A percentile compares a stretch with the other conserved stretches of the same genome.
phyloP scores from a whole-genome alignment of 2,113 vertebrate species.

The Cettia cetti region DNA sequence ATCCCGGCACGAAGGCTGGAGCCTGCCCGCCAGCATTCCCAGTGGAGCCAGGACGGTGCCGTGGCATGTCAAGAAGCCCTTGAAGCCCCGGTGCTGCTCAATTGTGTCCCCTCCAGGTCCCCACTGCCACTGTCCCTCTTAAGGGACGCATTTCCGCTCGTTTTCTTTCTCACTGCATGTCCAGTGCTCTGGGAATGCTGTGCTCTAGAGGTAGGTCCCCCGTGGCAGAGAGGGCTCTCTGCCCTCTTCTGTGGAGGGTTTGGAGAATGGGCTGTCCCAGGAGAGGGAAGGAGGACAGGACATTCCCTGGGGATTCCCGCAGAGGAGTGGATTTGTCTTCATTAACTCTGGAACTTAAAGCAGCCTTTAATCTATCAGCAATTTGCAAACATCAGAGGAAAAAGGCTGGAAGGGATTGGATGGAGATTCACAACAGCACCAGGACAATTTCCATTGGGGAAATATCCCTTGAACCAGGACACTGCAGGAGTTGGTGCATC shows the following conservation, averaged over 20 bases:
- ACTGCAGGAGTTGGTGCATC: background rate
- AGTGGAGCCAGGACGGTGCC: rapidly evolving
- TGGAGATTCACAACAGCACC: background rate
- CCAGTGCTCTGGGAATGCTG: background rate
- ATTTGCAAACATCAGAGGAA: background rate
- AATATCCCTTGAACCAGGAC: background rate
- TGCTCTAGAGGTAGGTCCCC: background rate
- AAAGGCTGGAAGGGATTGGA: background rate
- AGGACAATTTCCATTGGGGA: rapidly evolving
- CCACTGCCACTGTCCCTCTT: background rate
- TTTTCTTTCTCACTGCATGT: background rate
- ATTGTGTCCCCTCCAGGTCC: background rate
- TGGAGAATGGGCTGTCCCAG: background rate
- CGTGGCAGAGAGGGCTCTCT: background rate
- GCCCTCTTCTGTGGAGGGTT: rapidly evolving
- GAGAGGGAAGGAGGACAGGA: background rate
- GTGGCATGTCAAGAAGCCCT: rapidly evolving
- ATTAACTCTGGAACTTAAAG: background rate
- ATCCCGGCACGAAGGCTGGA: background rate
- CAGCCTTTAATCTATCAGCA: background rate
- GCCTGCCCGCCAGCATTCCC: background rate
- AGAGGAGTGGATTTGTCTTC: background rate
- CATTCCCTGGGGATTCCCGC: background rate
- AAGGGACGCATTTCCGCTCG: background rate
- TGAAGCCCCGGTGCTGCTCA: background rate